Percentiles rank a stretch among this genome's conserved stretches.
These are phyloP conservation scores for Myathropa florea DNA, from an alignment of 2,888 invertebrate species.

Conservation along the genomic window DNA sequence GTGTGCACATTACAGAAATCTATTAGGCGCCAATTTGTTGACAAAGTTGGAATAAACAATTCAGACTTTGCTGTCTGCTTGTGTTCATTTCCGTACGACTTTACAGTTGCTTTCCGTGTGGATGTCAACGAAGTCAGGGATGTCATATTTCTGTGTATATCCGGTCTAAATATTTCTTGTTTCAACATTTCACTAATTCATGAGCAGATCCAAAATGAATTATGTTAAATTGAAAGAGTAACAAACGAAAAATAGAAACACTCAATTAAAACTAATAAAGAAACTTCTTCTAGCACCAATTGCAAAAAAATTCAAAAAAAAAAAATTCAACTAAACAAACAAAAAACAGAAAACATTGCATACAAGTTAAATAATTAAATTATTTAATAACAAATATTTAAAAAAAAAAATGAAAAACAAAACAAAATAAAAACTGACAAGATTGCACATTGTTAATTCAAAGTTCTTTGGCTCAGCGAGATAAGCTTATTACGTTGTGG, in stretches of 20 bases:
- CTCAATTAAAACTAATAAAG: constrained; percentile 55
- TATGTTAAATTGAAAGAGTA: constrained; percentile 25
- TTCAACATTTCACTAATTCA: neutral
- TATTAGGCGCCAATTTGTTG: too few relatives aligned
- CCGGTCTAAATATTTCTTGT: too few relatives aligned
- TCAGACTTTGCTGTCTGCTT: too few relatives aligned
- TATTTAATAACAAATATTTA: constrained; percentile 66
- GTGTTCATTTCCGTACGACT: too few relatives aligned
- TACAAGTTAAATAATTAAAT: constrained; percentile 70
- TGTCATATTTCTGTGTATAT: neutral
- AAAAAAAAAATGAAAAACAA: constrained; percentile 36
- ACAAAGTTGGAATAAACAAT: too few relatives aligned
- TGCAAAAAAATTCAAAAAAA: constrained; percentile 28
- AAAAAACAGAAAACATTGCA: constrained; percentile 50
- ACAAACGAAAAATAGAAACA: constrained; percentile 3
- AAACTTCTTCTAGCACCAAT: constrained; percentile 59
- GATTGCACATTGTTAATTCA: constrained; percentile 64
- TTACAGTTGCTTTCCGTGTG: too few relatives aligned
- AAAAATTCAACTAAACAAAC: constrained; percentile 46
- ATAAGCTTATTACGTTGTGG: constrained; percentile 18
- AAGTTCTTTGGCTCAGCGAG: constrained; percentile 65
- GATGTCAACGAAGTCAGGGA: too few relatives aligned
- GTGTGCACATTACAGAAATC: too few relatives aligned
- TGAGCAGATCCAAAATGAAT: neutral
- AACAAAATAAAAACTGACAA: constrained; percentile 54